Conservation (phyloP, 1,140 invertebrate species). For the Scaptomyza pallida region DNA sequence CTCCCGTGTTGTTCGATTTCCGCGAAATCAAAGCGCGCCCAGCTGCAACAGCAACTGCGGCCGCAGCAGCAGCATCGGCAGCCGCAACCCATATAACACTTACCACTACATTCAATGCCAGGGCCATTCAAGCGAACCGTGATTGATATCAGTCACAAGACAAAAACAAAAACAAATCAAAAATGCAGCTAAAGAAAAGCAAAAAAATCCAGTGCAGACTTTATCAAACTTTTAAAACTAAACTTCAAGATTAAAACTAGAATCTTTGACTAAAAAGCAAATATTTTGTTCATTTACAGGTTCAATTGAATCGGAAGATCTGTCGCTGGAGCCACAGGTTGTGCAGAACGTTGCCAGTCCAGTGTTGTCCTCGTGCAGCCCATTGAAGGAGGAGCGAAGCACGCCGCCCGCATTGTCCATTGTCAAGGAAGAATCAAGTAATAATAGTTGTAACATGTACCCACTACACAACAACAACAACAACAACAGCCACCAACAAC, state of each 20-base stretch:
- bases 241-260: slow-evolving; percentile 11
- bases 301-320: slow-evolving; percentile 90
- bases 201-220: slow-evolving; percentile 8
- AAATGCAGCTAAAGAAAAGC: neutral
- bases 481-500: slow-evolving; percentile 67
- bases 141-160: slow-evolving; percentile 64
- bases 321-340: slow-evolving; percentile 87
- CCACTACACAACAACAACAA: slow-evolving; percentile 84
- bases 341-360: slow-evolving; percentile 83
- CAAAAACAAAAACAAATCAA: neutral
- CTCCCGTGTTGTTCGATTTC: slow-evolving; percentile 79
- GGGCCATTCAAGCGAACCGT: slow-evolving; percentile 71
- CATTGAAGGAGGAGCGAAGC: slow-evolving; percentile 85
- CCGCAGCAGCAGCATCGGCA: slow-evolving; percentile 18
- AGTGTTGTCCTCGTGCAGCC: slow-evolving; percentile 85
- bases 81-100: slow-evolving; percentile 44
- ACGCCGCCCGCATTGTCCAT: slow-evolving; percentile 86
- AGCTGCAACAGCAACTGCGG: slow-evolving; percentile 63
- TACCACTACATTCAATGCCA: slow-evolving; percentile 48
- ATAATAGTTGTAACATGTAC: slow-evolving; percentile 88
- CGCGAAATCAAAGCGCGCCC: slow-evolving; percentile 77
- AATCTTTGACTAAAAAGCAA: slow-evolving; percentile 4
- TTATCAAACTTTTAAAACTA: slow-evolving; percentile 14
- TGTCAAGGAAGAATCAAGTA: slow-evolving; percentile 90
- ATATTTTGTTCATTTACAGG: slow-evolving; percentile 85